phyloP scores from a whole-genome alignment of 2,797 vertebrate genomes.

The Bradypodion ventrale region DNA sequence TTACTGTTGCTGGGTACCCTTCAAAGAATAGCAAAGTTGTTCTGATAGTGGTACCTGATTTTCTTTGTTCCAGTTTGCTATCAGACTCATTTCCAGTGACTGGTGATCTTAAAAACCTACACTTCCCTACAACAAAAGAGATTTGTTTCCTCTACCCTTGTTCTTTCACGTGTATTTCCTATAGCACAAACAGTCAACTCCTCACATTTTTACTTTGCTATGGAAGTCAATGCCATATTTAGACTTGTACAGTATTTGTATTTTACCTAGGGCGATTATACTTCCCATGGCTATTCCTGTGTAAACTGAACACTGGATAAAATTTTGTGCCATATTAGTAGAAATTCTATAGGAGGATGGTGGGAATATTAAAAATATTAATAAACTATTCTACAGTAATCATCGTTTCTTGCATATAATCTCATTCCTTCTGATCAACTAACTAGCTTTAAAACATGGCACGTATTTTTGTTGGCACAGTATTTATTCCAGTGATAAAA shows the following conservation, averaged over 20 bases:
- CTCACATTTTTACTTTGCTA: too few relatives aligned
- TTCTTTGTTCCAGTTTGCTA: not conserved
- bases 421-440: not conserved
- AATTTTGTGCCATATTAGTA: not conserved
- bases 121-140: too few relatives aligned
- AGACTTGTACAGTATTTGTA: not conserved
- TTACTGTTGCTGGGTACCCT: too few relatives aligned
- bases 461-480: not conserved
- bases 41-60: not conserved
- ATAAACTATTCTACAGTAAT: not conserved
- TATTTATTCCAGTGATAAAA: constrained; percentile 34
- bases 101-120: not conserved
- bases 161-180: not conserved
- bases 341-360: not conserved
- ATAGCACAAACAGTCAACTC: not conserved
- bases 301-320: not conserved
- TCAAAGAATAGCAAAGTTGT: too few relatives aligned
- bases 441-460: not conserved
- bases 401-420: not conserved
- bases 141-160: not conserved
- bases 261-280: not conserved
- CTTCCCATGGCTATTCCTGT: not conserved
- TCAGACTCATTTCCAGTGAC: not conserved
- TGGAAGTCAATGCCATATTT: not conserved
- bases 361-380: not conserved